Evolutionary conservation across 2,888 invertebrate species (phyloP), one percentile per base, ranked within the genome.

Genomic region (Epirrita christyi): DNA sequence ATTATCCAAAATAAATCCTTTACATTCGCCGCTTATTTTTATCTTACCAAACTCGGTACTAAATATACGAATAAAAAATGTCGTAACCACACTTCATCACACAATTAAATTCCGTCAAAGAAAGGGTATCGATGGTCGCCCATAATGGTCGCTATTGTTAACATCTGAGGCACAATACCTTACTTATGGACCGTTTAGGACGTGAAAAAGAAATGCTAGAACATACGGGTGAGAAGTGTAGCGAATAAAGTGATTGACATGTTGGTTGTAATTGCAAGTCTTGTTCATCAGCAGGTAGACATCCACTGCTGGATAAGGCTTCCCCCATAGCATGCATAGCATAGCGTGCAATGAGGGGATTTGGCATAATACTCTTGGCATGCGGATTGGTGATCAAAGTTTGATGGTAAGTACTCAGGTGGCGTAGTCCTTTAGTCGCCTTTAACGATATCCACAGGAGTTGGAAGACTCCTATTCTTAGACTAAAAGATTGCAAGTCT

Each of bases 21-120:
- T 52, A 61, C 51, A 60, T 58, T 49, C 37, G 46, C 68, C 67
- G 61, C 60, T 63, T 64, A 67, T 71, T 70, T 69, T 73, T 68
- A 64, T 68, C 69, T 71, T 68, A 70, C 72, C 72, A 72, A 69
- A 70, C 76, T 77, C 71, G 65, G 72, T 51, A 63, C 59, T 63
- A 64, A 67, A 68, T 67, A 74, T 67, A 74, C 69, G 74, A 78
- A 76, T 76, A 83, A 80, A 81, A 83, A 79, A 77, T 86, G 82
- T 84, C 85, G 88, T 88, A 88, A 89, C 89, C 89, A 83, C 88
- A 90, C 84, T 88, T 89, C 91, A 90, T 91, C 90, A 88, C 86
- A 90, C 91, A 88, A 91, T 91, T 91, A 92, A 91, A 90, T 78
- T 80, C 86, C 78, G 73, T 75, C 83, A 85, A 87, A 88, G 89